Base-by-base conservation (phyloP, 2,797 vertebrate genomes). In the Leucoraja ocellata region DNA sequence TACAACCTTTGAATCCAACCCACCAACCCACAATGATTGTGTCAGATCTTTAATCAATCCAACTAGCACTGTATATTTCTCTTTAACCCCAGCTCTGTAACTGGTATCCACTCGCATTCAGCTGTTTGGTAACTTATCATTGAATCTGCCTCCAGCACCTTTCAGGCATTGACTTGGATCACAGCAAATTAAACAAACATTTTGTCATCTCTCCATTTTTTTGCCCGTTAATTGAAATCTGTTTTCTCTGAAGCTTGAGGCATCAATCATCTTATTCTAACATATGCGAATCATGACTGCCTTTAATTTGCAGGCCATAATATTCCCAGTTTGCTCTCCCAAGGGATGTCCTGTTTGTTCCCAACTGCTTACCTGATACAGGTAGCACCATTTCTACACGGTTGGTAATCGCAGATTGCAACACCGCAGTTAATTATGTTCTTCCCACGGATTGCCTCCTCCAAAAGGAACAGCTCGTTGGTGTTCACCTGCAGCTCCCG, bases 351-450 rank as follows among this genome's bases (percentile, higher is more conserved):
- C 61, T 39, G 1, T 63, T 36, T 21, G 14, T 25, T 63, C 28
- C 83, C 88, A 91, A 78, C 78, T 54, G 93, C 93, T 93, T 96
- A 98, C 98, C 97, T 98, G 94, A 96, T 95, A 94, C 97, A 98
- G 73, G 96, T 98, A 93, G 97, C 97, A 91, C 98, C 97, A 18
- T 98, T 98, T 65, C 25, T 96, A 93, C 98, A 98, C 10, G 96
- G 97, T 86, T 95, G 95, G 94, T 96, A 96, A 93, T 96, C 96
- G 95, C 97, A 98, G 94, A 96, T 94, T 0, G 96, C 95, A 7
- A 96, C 94, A 32, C 97, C 96, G 94, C 97, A 98, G 95, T 97
- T 98, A 79, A 97, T 95, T 95, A 97, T 95, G 94, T 98, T 98
- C 94, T 94, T 97, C 93, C 97, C 97, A 93, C 74, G 94, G 91